Evolutionary conservation across 2,888 invertebrate species (phyloP), one percentile per base, ranked within the genome.

Genomic region (Calliphora vomitoria): DNA sequence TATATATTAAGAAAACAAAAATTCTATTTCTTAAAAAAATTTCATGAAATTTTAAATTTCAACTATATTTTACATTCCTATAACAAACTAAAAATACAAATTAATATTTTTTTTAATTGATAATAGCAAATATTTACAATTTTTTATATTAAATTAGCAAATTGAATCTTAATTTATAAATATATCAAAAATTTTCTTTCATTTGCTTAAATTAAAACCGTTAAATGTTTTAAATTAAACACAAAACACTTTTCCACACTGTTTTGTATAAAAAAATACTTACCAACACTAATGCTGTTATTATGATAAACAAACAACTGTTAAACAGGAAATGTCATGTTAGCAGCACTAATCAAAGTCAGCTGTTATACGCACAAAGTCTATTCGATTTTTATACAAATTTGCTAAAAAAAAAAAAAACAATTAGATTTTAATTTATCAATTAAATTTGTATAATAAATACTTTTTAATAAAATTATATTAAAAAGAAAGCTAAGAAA

Each of bases 251-350:
- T n/a, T 50, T 1, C 50, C n/a, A 13, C 44, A 44, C 50, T 50
- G n/a, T n/a, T 13, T n/a, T 15, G 11, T 11, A 35, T 47, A 47
- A 5, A 15, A 11, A 4, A 47, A 62, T 62, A 35, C 50, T 76
- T 41, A 38, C 76, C 50, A 76, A 35, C 76, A 76, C 76, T 76
- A 38, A n/a, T 31, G 47, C 15, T 35, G 35, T 41, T 8, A 55
- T 18, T 18, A n/a, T 50, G 50, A 8, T 10, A 20, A 66, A 3
- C 15, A 44, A 66, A 66, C 11, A 11, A 10, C 47, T 72, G 80
- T 81, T 50, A 58, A 47, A 47, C 15, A n/a, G 47, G n/a, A 66
- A 66, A 55, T 53, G 71, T 71, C 69, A 80, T n/a, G n/a, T 62
- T 53, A 47, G 25, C 38, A 44, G 11, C n/a, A 25, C 15, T 38